Percentiles rank a stretch among this genome's conserved stretches.
phyloP scores from a whole-genome alignment of 1,140 invertebrate species.

The Xylocopa sonorina region DNA sequence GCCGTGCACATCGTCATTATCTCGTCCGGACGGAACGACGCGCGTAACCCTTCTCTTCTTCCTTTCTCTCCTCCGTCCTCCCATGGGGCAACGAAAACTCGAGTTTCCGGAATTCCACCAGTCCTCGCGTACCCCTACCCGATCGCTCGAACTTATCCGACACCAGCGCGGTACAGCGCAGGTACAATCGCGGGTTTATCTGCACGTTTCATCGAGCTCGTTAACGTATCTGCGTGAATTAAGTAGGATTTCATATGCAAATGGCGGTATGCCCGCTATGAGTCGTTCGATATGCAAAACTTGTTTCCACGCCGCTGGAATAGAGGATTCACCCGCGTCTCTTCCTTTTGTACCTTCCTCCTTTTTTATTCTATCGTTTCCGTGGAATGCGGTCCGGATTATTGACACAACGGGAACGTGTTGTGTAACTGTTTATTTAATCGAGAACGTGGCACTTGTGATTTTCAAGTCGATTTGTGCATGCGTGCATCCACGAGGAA shows the following conservation, averaged over 20 bases:
- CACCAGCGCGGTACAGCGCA: not conserved
- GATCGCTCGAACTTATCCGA: not conserved
- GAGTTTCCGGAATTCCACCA: not conserved
- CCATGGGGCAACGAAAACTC: slow-evolving; percentile 15
- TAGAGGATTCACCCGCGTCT: not conserved
- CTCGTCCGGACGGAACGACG: slow-evolving; percentile 7
- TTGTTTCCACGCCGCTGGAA: not conserved
- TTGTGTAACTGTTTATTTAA: slow-evolving; percentile 2
- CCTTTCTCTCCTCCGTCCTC: not conserved
- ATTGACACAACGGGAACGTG: not conserved
- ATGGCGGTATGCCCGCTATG: not conserved
- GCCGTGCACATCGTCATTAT: slow-evolving; percentile 29
- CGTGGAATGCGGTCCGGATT: not conserved
- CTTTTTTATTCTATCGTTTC: too few species aligned
- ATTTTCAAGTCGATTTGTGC: too few species aligned
- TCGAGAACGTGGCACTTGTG: too few species aligned
- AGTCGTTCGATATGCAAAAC: slow-evolving; percentile 9
- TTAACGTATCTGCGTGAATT: slow-evolving; percentile 17
- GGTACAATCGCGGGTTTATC: not conserved
- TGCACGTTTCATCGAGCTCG: slow-evolving; percentile 15
- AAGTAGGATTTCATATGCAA: slow-evolving; percentile 33
- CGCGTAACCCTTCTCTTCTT: not conserved
- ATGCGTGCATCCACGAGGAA: too few species aligned
- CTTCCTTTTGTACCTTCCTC: too few species aligned
- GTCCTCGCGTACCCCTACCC: not conserved